Evolutionary conservation across 1,140 invertebrate species (phyloP).

Genomic region (Sweltsa coloradensis): DNA sequence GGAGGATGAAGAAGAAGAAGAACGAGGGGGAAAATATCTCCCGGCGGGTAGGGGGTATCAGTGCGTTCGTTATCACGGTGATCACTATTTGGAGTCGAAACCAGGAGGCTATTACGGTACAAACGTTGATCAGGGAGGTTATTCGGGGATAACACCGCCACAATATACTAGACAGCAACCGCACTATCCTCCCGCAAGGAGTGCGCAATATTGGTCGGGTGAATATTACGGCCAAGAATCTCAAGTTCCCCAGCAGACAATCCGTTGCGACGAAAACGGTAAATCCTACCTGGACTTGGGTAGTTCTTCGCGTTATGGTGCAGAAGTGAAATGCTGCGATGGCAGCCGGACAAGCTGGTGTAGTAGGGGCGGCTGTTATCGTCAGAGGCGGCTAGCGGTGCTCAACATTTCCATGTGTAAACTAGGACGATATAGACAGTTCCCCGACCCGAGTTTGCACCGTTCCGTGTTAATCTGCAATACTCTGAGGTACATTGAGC

Average conservation of each 20-base stretch:
- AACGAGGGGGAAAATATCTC: slow-evolving; percentile 22
- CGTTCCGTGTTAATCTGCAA: slow-evolving; percentile 91
- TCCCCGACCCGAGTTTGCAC: slow-evolving; percentile 77
- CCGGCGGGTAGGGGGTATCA: slow-evolving; percentile 16
- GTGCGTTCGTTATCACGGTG: slow-evolving; percentile 8
- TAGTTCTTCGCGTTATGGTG: slow-evolving; percentile 35
- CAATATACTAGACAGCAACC: slow-evolving; percentile 30
- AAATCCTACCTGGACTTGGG: slow-evolving; percentile 81
- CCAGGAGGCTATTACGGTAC: slow-evolving; percentile 15
- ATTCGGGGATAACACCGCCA: slow-evolving; percentile 28
- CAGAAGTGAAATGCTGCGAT: slow-evolving; percentile 44
- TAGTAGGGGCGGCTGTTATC: slow-evolving; percentile 52
- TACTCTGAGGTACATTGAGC: slow-evolving; percentile 78
- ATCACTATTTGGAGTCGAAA: slow-evolving; percentile 2
- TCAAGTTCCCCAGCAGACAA: slow-evolving; percentile 54
- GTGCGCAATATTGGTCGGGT: slow-evolving; percentile 11
- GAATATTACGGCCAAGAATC: slow-evolving; percentile 23
- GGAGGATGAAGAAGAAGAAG: slow-evolving; percentile 25
- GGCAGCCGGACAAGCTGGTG: slow-evolving; percentile 63
- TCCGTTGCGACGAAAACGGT: slow-evolving; percentile 76
- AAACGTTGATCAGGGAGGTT: slow-evolving; percentile 23
- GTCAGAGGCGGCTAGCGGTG: slow-evolving; percentile 73
- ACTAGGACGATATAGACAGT: slow-evolving; percentile 73
- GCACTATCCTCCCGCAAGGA: slow-evolving; percentile 4
- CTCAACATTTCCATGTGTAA: slow-evolving; percentile 89